phyloP scores from a whole-genome alignment of 2,797 vertebrate species.

The Orientallactaga sibirica region DNA sequence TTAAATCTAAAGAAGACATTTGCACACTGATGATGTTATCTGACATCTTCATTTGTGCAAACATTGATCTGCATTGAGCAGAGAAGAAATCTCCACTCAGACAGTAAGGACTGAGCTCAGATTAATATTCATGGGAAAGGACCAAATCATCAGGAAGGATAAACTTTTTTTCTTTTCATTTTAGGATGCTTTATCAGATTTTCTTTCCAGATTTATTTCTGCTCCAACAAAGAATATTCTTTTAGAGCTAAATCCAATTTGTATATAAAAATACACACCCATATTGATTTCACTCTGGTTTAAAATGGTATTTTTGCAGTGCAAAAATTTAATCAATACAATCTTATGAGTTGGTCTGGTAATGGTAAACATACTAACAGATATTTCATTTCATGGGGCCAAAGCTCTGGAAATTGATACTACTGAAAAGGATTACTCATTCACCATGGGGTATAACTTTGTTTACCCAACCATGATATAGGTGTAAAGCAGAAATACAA shows the following conservation, averaged over 20 bases:
- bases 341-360: slow-evolving; percentile 86
- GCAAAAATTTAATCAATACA: slow-evolving; percentile 90
- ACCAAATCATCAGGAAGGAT: slow-evolving; percentile 61
- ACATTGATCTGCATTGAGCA: slow-evolving; percentile 80
- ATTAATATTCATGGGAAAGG: slow-evolving; percentile 71
- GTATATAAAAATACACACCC: slow-evolving; percentile 86
- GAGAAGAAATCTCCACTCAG: slow-evolving; percentile 79
- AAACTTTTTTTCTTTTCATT: slow-evolving; percentile 58
- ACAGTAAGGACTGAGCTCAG: slow-evolving; percentile 73
- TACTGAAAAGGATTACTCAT: slow-evolving; percentile 85
- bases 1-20: slow-evolving; percentile 81
- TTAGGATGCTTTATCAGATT: slow-evolving; percentile 80
- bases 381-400: slow-evolving; percentile 89
- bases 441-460: slow-evolving; percentile 87
- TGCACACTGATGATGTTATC: slow-evolving; percentile 79
- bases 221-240: slow-evolving; percentile 84
- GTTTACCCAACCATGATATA: slow-evolving; percentile 84
- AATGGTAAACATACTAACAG: slow-evolving; percentile 88
- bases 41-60: slow-evolving; percentile 77
- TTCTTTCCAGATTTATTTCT: slow-evolving; percentile 84
- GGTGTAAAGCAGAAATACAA: slow-evolving; percentile 84
- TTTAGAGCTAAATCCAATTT: slow-evolving; percentile 88
- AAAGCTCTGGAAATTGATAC: slow-evolving; percentile 87
- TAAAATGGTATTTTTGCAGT: slow-evolving; percentile 89
- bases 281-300: slow-evolving; percentile 87